Evolutionary conservation across 2,797 vertebrate genomes (phyloP).

Genomic region (Pangasius macronema): DNA sequence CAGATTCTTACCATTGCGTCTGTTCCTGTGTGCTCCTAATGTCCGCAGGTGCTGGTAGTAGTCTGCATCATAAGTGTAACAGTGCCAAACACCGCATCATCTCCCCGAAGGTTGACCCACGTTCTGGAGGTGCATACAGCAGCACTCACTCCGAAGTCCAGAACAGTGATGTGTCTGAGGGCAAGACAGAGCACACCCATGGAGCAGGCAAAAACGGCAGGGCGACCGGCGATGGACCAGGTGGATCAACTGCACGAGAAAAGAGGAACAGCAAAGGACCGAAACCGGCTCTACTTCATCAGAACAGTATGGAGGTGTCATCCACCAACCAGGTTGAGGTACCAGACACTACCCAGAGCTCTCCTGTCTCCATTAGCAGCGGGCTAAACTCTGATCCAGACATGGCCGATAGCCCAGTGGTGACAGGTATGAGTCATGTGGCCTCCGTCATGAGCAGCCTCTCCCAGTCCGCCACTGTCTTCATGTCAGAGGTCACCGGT

Average conservation of each 20-base stretch:
- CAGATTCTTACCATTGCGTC: neutral
- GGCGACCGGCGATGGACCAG: conserved; percentile 57
- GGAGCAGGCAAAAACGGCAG: conserved; percentile 72
- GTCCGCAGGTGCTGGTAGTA: conserved; percentile 91
- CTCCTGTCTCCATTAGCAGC: conserved; percentile 94
- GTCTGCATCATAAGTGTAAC: conserved; percentile 98
- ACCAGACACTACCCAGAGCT: conserved; percentile 98
- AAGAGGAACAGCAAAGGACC: conserved; percentile 93
- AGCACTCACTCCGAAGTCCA: conserved; percentile 93
- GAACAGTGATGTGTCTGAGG: conserved; percentile 98
- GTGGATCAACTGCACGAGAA: conserved; percentile 74
- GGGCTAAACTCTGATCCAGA: conserved; percentile 87
- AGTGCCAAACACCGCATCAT: conserved; percentile 99
- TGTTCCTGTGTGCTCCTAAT: conserved; percentile 41
- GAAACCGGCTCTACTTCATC: conserved; percentile 91
- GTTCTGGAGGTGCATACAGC: conserved; percentile 78
- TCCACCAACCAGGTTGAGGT: conserved; percentile 98
- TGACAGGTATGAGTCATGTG: conserved; percentile 83
- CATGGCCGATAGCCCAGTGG: conserved; percentile 92
- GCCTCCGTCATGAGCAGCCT: conserved; percentile 91
- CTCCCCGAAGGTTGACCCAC: conserved; percentile 95
- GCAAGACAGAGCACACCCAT: conserved; percentile 89
- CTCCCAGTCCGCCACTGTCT: conserved; percentile 91
- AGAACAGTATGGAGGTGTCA: conserved; percentile 97
- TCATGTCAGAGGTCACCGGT: conserved; percentile 97